These are phyloP conservation scores for Drosophila virilis DNA, from an alignment of 1,140 invertebrate genomes.

Conservation along the genomic window DNA sequence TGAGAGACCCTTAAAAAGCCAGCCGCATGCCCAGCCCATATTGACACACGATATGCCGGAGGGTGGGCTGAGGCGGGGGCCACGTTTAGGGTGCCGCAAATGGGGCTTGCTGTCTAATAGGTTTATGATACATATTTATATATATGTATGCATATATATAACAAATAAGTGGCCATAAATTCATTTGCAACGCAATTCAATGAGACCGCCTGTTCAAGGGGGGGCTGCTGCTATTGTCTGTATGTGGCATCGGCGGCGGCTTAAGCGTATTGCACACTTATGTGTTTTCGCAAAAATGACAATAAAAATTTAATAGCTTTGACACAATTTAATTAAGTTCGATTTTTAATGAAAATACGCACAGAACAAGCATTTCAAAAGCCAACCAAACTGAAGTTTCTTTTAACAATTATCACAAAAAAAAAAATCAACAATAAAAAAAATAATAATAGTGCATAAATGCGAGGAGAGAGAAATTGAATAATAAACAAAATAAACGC, in stretches of 20 bases:
- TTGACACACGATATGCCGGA: slow-evolving; percentile 8
- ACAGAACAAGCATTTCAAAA: slow-evolving; percentile 3
- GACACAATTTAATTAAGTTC: slow-evolving; percentile 74
- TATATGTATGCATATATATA: slow-evolving; percentile 35
- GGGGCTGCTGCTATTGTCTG: background rate
- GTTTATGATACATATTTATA: slow-evolving; percentile 13
- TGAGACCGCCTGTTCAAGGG: slow-evolving; percentile 22
- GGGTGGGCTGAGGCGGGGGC: background rate
- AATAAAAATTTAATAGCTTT: slow-evolving; percentile 74
- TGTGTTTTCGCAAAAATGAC: slow-evolving; percentile 63
- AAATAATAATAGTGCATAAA: background rate
- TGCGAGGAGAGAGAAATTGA: background rate
- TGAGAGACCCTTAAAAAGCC: slow-evolving; percentile 8
- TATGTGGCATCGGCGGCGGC: slow-evolving; percentile 11
- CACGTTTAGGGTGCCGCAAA: background rate
- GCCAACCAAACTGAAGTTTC: slow-evolving; percentile 20
- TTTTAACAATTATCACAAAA: slow-evolving; percentile 5
- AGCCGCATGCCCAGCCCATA: slow-evolving; percentile 15
- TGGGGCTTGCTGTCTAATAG: slow-evolving; percentile 5
- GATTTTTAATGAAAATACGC: slow-evolving; percentile 49
- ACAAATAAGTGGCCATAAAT: slow-evolving; percentile 59
- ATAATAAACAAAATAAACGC: slow-evolving; percentile 2
- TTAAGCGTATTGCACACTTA: slow-evolving; percentile 61
- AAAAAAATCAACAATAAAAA: background rate
- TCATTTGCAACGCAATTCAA: slow-evolving; percentile 50